Conservation (phyloP, 1,140 invertebrate genomes). For the Rhagoletis pomonella region DNA sequence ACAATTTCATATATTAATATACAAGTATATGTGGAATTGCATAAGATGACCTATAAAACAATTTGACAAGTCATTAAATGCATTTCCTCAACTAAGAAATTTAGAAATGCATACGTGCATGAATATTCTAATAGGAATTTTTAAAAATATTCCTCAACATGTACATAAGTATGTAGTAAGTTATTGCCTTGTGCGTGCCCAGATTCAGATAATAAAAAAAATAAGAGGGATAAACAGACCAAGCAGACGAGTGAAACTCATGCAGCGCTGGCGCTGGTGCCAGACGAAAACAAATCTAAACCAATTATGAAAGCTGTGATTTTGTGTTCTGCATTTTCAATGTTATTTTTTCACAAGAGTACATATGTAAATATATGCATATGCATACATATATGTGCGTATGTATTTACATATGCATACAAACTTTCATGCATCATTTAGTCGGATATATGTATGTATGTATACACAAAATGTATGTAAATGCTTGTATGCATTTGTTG, state of each 20-base stretch:
- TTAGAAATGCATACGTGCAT: not conserved
- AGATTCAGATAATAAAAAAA: constrained; percentile 12
- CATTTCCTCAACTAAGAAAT: not conserved
- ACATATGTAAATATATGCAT: not conserved
- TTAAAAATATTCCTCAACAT: not conserved
- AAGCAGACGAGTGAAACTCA: not conserved
- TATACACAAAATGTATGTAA: not conserved
- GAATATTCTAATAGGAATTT: not conserved
- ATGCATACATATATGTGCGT: not conserved
- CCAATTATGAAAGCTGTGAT: constrained; percentile 50
- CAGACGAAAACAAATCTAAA: constrained; percentile 12
- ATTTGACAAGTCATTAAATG: constrained; percentile 42
- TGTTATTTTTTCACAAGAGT: not conserved
- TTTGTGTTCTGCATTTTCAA: constrained; percentile 1
- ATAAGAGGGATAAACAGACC: not conserved
- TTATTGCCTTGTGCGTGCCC: not conserved
- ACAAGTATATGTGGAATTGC: not conserved
- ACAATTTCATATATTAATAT: not conserved
- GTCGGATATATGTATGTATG: not conserved
- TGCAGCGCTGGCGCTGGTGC: not conserved
- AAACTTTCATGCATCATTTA: not conserved
- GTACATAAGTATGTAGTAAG: not conserved
- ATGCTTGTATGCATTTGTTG: not conserved
- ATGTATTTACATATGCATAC: no score
- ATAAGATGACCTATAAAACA: not conserved